Conservation (phyloP, 2,113 vertebrate genomes). For the Pogona vitticeps region DNA sequence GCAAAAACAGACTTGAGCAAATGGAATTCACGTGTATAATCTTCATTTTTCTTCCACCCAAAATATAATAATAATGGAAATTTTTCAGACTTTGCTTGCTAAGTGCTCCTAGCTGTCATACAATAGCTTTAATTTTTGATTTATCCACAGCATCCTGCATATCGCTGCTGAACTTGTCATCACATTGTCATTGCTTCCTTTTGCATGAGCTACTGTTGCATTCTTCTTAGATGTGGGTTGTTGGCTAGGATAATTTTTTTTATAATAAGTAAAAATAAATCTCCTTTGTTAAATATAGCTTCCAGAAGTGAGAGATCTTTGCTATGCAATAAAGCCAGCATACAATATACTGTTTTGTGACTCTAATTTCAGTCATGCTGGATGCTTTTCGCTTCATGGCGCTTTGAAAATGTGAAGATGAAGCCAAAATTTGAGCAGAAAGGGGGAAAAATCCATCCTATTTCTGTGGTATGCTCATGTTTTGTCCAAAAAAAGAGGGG, state of each 20-base stretch:
- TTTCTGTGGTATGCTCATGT: conserved; percentile 45
- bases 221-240: conserved; percentile 40
- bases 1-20: conserved; percentile 45
- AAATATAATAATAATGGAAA: conserved; percentile 40
- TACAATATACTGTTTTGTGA: background rate
- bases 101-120: conserved; percentile 61
- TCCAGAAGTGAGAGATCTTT: conserved; percentile 29
- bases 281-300: conserved; percentile 25
- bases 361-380: conserved; percentile 1
- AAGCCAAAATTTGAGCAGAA: conserved; percentile 43
- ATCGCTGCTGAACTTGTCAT: conserved; percentile 76
- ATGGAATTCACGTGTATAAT: conserved; percentile 65
- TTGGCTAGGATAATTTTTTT: conserved; percentile 7
- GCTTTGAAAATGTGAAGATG: conserved; percentile 2
- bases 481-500: conserved; percentile 28
- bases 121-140: conserved; percentile 71
- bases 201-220: conserved; percentile 69
- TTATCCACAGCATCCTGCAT: conserved; percentile 72
- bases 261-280: conserved; percentile 62
- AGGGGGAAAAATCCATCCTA: conserved; percentile 36
- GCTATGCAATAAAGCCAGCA: background rate
- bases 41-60: conserved; percentile 58
- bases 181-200: conserved; percentile 76
- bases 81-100: conserved; percentile 62
- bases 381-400: conserved; percentile 45